phyloP scores from a whole-genome alignment of 2,797 vertebrate genomes.

The Onychomys arenicola region DNA sequence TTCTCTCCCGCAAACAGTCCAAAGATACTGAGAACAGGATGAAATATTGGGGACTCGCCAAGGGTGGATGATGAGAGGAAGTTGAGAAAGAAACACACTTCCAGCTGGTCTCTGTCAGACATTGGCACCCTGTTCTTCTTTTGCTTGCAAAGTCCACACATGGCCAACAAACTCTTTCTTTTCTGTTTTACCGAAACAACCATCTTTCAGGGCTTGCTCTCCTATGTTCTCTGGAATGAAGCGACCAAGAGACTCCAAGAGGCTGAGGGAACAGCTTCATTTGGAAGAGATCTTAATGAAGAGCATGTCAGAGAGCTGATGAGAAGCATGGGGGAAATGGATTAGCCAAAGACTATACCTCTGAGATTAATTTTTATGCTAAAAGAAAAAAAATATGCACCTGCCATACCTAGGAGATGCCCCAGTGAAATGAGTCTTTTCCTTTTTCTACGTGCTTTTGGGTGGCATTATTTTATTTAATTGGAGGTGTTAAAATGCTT shows the following conservation, averaged over 20 bases:
- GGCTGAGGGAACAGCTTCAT: neutral
- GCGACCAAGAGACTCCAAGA: neutral
- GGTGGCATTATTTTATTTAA: constrained; percentile 52
- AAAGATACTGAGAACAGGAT: neutral
- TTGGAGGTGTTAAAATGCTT: constrained; percentile 36
- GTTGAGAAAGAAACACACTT: neutral
- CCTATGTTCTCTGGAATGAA: neutral
- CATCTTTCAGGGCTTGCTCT: neutral
- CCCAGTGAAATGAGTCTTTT: neutral
- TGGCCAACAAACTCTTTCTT: neutral
- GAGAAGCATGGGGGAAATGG: neutral
- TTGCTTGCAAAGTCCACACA: neutral
- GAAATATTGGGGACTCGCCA: neutral
- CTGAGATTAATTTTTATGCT: neutral
- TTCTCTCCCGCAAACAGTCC: neutral
- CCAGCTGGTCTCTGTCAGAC: neutral
- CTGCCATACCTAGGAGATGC: neutral
- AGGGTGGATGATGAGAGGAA: neutral
- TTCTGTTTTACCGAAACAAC: neutral
- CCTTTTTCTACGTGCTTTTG: neutral
- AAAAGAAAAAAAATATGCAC: neutral
- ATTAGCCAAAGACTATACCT: neutral
- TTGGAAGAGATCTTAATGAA: neutral
- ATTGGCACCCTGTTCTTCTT: rapidly evolving
- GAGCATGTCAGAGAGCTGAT: neutral